Evolutionary conservation across 2,888 invertebrate species (phyloP).

Genomic region (Xestia xanthographa): DNA sequence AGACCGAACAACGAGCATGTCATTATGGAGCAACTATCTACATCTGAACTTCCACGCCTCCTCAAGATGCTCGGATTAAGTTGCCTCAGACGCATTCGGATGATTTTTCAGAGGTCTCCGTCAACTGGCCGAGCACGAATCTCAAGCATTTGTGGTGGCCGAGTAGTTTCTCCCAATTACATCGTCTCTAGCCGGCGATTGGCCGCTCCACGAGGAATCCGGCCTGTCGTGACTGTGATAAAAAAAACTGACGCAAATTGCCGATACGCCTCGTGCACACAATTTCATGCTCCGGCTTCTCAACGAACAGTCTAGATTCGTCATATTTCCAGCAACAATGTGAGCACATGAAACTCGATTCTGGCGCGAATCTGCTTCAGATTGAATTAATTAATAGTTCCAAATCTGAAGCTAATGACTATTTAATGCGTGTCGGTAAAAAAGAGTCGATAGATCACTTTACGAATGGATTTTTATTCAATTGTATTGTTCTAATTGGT

Average conservation of each 20-base stretch:
- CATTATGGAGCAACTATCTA: slow-evolving; percentile 81
- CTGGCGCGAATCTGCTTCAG: slow-evolving; percentile 71
- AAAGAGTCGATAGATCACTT: slow-evolving; percentile 71
- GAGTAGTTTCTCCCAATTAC: slow-evolving; percentile 90
- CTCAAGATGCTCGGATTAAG: slow-evolving; percentile 62
- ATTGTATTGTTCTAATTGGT: slow-evolving; percentile 83
- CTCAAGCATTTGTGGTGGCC: slow-evolving; percentile 87
- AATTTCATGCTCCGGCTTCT: slow-evolving; percentile 89
- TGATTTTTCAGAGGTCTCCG: slow-evolving; percentile 78
- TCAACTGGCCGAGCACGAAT: slow-evolving; percentile 80
- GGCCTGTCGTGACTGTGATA: slow-evolving; percentile 89
- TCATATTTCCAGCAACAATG: slow-evolving; percentile 84
- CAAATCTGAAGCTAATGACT: slow-evolving; percentile 79
- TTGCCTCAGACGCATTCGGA: slow-evolving; percentile 58
- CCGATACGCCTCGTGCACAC: slow-evolving; percentile 90
- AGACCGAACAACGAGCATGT: slow-evolving; percentile 80
- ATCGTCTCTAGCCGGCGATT: slow-evolving; percentile 87
- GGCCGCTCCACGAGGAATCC: slow-evolving; percentile 87
- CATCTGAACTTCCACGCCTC: slow-evolving; percentile 74
- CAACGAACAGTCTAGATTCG: slow-evolving; percentile 87
- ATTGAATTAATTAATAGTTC: slow-evolving; percentile 81
- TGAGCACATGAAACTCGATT: slow-evolving; percentile 67
- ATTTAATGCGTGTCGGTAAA: slow-evolving; percentile 78
- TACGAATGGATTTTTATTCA: slow-evolving; percentile 74
- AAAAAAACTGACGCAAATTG: slow-evolving; percentile 90